phyloP scores from a whole-genome alignment of 2,888 invertebrate species.

The Eupithecia insigniata region DNA sequence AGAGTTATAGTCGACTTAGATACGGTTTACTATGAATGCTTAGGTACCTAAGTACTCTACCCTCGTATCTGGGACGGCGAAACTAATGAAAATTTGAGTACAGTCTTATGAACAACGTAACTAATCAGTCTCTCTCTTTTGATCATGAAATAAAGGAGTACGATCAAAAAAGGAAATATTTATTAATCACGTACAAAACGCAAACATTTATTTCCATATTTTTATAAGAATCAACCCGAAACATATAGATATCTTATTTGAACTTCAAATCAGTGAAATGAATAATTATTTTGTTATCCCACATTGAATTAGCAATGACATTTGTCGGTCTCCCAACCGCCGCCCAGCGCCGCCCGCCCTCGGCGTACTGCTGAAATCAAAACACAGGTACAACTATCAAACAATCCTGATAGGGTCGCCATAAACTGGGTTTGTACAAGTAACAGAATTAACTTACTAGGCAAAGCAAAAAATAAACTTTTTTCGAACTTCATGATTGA shows the following conservation, averaged over 20 bases:
- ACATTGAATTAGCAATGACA: slow-evolving; percentile 29
- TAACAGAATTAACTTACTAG: neutral
- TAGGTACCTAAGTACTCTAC: neutral
- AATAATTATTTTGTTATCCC: slow-evolving; percentile 31
- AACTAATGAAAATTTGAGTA: neutral
- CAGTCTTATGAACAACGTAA: neutral
- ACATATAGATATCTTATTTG: neutral
- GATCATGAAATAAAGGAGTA: neutral
- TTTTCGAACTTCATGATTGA: neutral
- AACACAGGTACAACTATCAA: slow-evolving; percentile 77
- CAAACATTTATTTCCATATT: neutral
- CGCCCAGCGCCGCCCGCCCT: slow-evolving; percentile 11
- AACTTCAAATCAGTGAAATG: neutral
- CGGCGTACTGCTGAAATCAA: slow-evolving; percentile 63
- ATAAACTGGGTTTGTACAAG: slow-evolving; percentile 18
- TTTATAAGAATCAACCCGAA: neutral
- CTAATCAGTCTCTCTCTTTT: neutral
- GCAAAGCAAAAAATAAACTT: neutral
- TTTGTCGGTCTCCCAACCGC: neutral
- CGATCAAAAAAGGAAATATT: too few relatives aligned
- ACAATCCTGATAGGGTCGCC: slow-evolving; percentile 53
- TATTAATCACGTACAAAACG: neutral
- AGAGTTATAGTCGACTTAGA: neutral
- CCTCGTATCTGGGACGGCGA: neutral
- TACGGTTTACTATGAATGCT: neutral